phyloP scores from a whole-genome alignment of 2,888 invertebrate genomes.

The Ochropacha duplaris region DNA sequence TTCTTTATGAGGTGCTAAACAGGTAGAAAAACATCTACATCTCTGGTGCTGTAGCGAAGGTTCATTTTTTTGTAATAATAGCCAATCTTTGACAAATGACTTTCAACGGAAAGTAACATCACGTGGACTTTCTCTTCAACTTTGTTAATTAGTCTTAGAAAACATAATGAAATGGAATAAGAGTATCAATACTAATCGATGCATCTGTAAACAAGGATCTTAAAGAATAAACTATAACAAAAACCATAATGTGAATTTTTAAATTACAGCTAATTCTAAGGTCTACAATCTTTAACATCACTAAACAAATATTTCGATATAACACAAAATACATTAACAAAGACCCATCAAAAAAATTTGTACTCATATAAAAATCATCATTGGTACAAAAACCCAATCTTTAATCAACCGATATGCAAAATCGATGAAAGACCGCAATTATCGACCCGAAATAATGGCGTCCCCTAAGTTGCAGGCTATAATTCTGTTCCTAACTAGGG shows the following conservation, averaged over 20 bases:
- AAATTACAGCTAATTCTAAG: not conserved
- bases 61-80: too few relatives aligned
- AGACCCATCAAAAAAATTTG: not conserved
- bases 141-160: too few relatives aligned
- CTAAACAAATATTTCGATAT: not conserved
- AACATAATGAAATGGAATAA: too few relatives aligned
- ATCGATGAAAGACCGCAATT: not conserved
- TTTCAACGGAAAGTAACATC: too few relatives aligned
- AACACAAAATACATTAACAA: too few relatives aligned
- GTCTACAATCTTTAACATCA: not conserved
- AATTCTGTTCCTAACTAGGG: not conserved
- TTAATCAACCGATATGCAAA: not conserved
- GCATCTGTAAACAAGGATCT: not conserved
- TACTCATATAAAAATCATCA: not conserved
- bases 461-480: not conserved
- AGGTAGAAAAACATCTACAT: not conserved
- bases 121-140: too few relatives aligned
- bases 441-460: not conserved
- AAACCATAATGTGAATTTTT: not conserved
- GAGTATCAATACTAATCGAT: not conserved
- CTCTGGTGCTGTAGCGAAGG: too few relatives aligned
- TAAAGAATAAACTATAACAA: not conserved
- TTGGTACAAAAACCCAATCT: too few relatives aligned
- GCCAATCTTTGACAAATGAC: too few relatives aligned
- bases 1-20: not conserved